These are phyloP conservation scores for Discoglossus pictus DNA, from an alignment of 2,797 vertebrate genomes.

Conservation along the genomic window DNA sequence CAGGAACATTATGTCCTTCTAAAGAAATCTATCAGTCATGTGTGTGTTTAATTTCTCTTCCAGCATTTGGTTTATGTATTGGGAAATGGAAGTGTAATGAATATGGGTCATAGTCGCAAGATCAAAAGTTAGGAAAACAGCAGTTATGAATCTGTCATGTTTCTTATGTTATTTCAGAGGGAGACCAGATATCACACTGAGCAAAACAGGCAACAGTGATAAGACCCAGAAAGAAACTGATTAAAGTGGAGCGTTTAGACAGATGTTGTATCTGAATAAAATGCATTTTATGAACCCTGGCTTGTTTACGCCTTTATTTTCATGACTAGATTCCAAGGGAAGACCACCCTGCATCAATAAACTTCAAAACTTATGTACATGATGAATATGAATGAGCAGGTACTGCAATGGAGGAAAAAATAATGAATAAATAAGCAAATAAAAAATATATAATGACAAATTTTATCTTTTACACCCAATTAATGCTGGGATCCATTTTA, in stretches of 20 bases:
- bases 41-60: conserved; percentile 12
- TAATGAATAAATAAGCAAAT: no score
- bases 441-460: no score
- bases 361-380: neutral
- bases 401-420: no score
- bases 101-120: conserved; percentile 26
- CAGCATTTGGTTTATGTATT: conserved; percentile 14
- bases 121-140: conserved; percentile 30
- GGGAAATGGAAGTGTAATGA: conserved; percentile 23
- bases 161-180: conserved; percentile 16
- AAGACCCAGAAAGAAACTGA: conserved; percentile 30
- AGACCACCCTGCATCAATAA: conserved; percentile 39
- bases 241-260: conserved; percentile 36
- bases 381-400: no score
- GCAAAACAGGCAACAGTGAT: conserved; percentile 8
- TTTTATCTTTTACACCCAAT: no score
- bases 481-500: no score
- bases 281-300: conserved; percentile 38
- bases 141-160: conserved; percentile 33
- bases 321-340: conserved; percentile 23
- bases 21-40: no score
- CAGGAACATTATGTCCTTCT: no score
- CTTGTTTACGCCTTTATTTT: conserved; percentile 40
- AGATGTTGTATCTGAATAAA: conserved; percentile 41
- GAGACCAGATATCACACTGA: conserved; percentile 29